phyloP scores from a whole-genome alignment of 2,113 vertebrate species.

The Anhinga rufa region DNA sequence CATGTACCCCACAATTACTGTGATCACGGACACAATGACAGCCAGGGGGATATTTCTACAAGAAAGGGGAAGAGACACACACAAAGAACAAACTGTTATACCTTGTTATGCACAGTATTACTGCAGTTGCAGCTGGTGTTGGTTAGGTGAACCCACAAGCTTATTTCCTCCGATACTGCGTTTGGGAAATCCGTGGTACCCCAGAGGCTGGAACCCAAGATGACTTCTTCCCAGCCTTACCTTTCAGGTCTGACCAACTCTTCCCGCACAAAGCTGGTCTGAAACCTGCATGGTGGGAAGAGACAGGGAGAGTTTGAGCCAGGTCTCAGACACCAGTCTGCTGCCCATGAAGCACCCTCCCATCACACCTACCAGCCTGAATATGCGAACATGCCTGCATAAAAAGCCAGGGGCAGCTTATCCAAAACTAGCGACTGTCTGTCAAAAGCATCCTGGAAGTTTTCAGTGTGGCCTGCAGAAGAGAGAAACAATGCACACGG shows the following conservation, averaged over 20 bases:
- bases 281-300: conserved; percentile 75
- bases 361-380: conserved; percentile 79
- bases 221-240: conserved; percentile 55
- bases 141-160: neutral
- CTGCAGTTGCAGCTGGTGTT: neutral
- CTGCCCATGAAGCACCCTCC: neutral
- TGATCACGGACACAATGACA: conserved; percentile 65
- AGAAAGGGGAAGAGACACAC: neutral
- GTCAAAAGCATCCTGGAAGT: conserved; percentile 83
- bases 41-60: conserved; percentile 70
- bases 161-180: neutral
- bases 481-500: neutral
- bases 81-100: neutral
- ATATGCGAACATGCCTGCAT: conserved; percentile 86
- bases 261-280: conserved; percentile 84
- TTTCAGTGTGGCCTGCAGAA: conserved; percentile 75
- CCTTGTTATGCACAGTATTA: neutral
- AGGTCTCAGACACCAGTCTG: accelerated
- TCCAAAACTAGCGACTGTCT: conserved; percentile 68
- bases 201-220: neutral
- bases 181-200: neutral
- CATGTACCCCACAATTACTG: conserved; percentile 67
- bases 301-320: neutral
- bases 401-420: conserved; percentile 85
- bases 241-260: conserved; percentile 85